Base-by-base conservation (phyloP, 2,797 vertebrate genomes). In the Brachymystax lenok region DNA sequence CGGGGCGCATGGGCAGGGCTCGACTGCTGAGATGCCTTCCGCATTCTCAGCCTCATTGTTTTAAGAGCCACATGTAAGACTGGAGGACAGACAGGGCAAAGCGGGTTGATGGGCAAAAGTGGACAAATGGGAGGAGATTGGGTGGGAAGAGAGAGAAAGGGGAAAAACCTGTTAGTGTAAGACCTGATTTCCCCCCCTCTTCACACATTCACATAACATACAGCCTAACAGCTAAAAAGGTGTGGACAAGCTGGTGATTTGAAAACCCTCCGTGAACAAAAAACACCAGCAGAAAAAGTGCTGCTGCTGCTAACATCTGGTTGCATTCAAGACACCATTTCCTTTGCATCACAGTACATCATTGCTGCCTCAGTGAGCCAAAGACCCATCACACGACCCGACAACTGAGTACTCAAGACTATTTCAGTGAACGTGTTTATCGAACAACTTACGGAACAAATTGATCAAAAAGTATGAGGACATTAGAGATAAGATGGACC, bases 21-120 rank as follows among this genome's bases (percentile, higher is more conserved):
- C 61, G 95, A 92, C 28, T 97, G 97, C 97, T 97, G 98, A 97
- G 98, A 96, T 91, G 96, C 95, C 64, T 99, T 99, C 84, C 98
- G 95, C 93, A 97, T 97, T 95, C 98, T 98, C 96, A 99, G 97
- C 96, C 96, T 99, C 98, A 99, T 99, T 86, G 95, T 97, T 89
- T 96, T 92, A 93, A 85, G 84, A 88, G 94, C 94, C 95, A 95
- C 98, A 99, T 98, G 24, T 56, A 19, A 67, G 50, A 5, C 61
- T 73, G 68, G 67, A 54, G 67, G 2, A 35, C 78, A 19, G 24
- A 33, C 54, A 67, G 50, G 40, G 28, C 46, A 21, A 8, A 59
- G 56, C 54, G 10, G 54, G 54, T 56, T 19, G 52, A 54, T 4
- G 16, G 14, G 10, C 51, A 14, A 52, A 12, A 52, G 51, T 1